Evolutionary conservation across 2,888 invertebrate genomes (phyloP).

Genomic region (Cosmia pyralina): DNA sequence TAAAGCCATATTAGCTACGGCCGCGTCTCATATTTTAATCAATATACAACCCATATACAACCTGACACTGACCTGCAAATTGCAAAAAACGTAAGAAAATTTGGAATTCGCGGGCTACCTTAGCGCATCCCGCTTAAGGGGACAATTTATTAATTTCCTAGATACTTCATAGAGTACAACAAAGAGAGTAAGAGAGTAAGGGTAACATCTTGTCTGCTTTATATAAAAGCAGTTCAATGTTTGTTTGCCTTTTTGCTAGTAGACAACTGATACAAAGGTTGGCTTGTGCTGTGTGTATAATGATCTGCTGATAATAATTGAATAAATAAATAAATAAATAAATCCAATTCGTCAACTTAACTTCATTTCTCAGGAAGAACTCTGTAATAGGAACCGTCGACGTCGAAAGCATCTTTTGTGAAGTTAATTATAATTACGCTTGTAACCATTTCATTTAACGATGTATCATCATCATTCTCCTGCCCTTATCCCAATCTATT

Average conservation of each 20-base stretch:
- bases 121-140: too few species aligned
- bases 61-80: too few species aligned
- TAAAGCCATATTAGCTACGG: too few species aligned
- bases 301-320: background rate
- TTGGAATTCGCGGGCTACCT: too few species aligned
- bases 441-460: conserved; percentile 3
- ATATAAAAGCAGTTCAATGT: background rate
- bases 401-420: background rate
- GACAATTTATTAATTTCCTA: background rate
- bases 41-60: too few species aligned
- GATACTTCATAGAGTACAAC: too few species aligned
- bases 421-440: background rate
- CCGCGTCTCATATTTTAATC: too few species aligned
- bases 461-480: too few species aligned
- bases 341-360: background rate
- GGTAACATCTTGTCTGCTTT: background rate
- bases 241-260: background rate
- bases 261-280: background rate
- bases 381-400: background rate
- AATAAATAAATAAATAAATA: too few species aligned
- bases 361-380: background rate
- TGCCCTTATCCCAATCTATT: too few species aligned
- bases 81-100: too few species aligned
- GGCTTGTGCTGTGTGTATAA: background rate
- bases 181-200: too few species aligned